Conservation (phyloP, 2,113 vertebrate genomes). For the Herpailurus yagouaroundi region DNA sequence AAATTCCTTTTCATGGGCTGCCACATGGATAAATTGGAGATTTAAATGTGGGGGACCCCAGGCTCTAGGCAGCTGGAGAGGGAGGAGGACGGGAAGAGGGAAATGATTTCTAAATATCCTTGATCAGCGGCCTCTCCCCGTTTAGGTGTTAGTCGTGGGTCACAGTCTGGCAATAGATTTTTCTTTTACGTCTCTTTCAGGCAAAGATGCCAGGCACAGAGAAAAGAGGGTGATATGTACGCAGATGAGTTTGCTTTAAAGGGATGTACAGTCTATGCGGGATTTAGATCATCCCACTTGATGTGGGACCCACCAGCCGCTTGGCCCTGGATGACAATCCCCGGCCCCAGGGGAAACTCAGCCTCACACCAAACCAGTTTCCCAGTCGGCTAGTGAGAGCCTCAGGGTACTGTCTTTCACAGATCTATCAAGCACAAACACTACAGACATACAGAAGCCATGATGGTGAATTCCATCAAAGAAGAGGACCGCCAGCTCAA, state of each 20-base stretch:
- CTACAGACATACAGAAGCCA: fast-evolving
- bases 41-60: not conserved
- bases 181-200: not conserved
- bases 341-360: too few relatives aligned
- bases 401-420: not conserved
- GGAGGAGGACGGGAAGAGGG: not conserved
- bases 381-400: not conserved
- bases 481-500: not conserved
- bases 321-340: not conserved
- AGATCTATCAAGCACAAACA: not conserved
- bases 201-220: not conserved
- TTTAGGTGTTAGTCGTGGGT: not conserved
- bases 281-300: not conserved
- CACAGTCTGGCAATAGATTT: not conserved
- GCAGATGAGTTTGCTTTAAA: not conserved
- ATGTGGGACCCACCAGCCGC: not conserved
- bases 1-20: not conserved
- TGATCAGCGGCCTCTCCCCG: not conserved
- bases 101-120: not conserved
- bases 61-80: not conserved
- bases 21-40: not conserved
- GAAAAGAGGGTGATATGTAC: not conserved
- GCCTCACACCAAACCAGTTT: not conserved
- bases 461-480: not conserved
- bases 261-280: not conserved